Evolutionary conservation across 2,888 invertebrate genomes (phyloP).

Genomic region (Pseudolycoriella hygida): DNA sequence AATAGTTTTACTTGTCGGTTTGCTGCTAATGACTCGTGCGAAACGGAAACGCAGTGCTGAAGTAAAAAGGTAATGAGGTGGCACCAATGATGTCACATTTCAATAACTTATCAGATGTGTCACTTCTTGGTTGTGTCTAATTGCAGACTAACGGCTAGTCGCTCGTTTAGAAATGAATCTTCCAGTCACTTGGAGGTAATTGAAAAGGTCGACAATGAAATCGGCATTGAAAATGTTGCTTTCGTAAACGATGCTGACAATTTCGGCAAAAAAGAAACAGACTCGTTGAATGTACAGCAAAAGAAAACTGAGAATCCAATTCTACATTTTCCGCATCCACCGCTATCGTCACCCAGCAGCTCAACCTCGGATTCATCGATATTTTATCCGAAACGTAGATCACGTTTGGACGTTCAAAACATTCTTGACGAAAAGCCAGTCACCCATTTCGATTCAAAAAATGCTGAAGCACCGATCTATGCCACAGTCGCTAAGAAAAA

Average conservation of each 20-base stretch:
- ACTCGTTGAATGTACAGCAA: background rate
- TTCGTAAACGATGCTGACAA: too few relatives aligned
- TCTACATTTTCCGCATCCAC: slow-evolving; percentile 14
- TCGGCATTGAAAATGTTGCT: too few relatives aligned
- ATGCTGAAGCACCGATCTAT: slow-evolving; percentile 6
- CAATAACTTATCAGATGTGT: too few relatives aligned
- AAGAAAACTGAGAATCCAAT: slow-evolving; percentile 3
- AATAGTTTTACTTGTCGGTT: slow-evolving; percentile 20
- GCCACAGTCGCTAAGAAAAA: slow-evolving; percentile 14
- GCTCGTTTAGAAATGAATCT: background rate
- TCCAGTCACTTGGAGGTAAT: too few relatives aligned
- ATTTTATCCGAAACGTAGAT: slow-evolving; percentile 26
- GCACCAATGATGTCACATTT: too few relatives aligned
- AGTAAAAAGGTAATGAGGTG: slow-evolving; percentile 18
- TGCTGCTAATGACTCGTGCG: slow-evolving; percentile 23
- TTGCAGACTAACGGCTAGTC: background rate
- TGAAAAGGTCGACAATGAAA: too few relatives aligned
- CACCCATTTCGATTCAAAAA: slow-evolving; percentile 21
- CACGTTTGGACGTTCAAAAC: slow-evolving; percentile 23
- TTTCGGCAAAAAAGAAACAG: too few relatives aligned
- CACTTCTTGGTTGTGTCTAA: too few relatives aligned
- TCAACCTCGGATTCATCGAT: slow-evolving; percentile 28
- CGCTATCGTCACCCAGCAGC: slow-evolving; percentile 10
- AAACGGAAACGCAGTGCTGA: slow-evolving; percentile 18
- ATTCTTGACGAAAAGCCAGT: slow-evolving; percentile 25